Conservation (phyloP, 2,888 invertebrate genomes). For the Carcina quercana region DNA sequence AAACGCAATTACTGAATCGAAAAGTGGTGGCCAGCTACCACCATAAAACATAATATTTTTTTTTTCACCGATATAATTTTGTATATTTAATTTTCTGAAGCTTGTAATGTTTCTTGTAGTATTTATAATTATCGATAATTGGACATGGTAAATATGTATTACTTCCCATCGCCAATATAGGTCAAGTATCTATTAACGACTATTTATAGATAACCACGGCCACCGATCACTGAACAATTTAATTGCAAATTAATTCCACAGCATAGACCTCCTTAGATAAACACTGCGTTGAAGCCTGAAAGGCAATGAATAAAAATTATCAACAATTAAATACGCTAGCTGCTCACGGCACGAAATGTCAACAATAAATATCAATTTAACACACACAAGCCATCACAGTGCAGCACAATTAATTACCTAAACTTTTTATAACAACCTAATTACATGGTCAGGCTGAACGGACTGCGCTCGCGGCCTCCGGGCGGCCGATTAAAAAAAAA, state of each 20-base stretch:
- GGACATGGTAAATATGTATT: too few relatives aligned
- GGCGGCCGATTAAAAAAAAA: conserved; percentile 29
- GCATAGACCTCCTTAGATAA: conserved; percentile 16
- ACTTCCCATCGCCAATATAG: too few relatives aligned
- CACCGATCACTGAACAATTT: conserved; percentile 12
- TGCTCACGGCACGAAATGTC: conserved; percentile 52
- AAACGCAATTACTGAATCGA: too few relatives aligned
- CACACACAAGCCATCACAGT: conserved; percentile 39
- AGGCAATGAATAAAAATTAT: conserved; percentile 28
- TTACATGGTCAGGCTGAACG: conserved; percentile 53
- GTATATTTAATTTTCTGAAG: too few relatives aligned
- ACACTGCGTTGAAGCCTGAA: conserved; percentile 19
- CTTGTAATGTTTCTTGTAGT: too few relatives aligned
- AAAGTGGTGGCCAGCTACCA: too few relatives aligned
- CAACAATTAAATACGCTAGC: conserved; percentile 38
- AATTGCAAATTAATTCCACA: conserved; percentile 24
- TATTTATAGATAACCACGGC: not conserved
- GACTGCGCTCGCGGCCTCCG: conserved; percentile 25
- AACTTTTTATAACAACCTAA: conserved; percentile 59
- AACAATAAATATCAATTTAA: conserved; percentile 65
- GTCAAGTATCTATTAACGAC: too few relatives aligned
- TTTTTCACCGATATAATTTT: too few relatives aligned
- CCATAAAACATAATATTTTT: too few relatives aligned
- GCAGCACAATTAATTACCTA: conserved; percentile 60
- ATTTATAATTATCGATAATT: too few relatives aligned